Evolutionary conservation across 2,888 invertebrate genomes (phyloP).

Genomic region (Syrista parreyssii): DNA sequence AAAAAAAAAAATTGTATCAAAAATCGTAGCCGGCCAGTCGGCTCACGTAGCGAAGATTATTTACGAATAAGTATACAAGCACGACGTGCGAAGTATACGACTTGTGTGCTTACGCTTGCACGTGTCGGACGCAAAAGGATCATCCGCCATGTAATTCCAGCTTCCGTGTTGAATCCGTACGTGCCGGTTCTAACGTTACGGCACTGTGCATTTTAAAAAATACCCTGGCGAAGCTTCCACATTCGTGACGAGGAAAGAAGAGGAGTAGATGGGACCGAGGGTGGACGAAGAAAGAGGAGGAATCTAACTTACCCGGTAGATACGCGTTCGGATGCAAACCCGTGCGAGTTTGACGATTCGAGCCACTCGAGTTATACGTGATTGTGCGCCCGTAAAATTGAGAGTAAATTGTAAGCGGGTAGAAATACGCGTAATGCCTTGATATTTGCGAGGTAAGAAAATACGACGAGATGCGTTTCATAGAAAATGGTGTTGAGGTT

Average conservation of each 20-base stretch:
- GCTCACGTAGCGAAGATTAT: not conserved
- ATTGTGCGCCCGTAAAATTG: not conserved
- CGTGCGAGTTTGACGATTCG: not conserved
- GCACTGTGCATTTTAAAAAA: not conserved
- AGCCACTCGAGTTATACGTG: not conserved
- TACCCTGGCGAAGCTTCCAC: not conserved
- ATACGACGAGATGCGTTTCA: too few relatives aligned
- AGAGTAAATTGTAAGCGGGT: not conserved
- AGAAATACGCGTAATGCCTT: not conserved
- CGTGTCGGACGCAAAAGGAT: not conserved
- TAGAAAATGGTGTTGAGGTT: too few relatives aligned
- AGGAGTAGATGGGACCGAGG: not conserved
- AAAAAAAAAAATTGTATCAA: constrained; percentile 11
- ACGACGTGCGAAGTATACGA: not conserved
- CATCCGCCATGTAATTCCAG: not conserved
- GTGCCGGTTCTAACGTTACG: not conserved
- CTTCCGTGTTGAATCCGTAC: not conserved
- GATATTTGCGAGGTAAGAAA: not conserved
- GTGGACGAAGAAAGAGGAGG: too few relatives aligned
- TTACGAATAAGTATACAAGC: not conserved
- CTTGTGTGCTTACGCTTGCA: not conserved
- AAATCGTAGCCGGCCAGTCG: not conserved
- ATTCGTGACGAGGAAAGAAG: not conserved
- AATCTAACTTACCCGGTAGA: not conserved
- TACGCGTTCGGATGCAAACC: not conserved